Evolutionary conservation across 1,140 invertebrate genomes (phyloP).

Genomic region (Heliothis virescens): DNA sequence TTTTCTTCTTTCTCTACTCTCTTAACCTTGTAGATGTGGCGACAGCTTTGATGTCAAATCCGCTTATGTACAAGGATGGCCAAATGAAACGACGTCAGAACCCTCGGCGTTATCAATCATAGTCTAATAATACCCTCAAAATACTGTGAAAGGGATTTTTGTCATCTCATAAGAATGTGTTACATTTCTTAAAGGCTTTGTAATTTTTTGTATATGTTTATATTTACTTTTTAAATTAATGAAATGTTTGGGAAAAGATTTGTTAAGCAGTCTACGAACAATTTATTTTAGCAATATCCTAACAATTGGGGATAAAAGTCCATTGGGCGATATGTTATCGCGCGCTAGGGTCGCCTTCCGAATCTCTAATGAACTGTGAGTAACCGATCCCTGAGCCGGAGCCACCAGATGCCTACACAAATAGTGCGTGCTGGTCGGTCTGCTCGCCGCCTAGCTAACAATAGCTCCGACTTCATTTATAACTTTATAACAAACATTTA

Average conservation of each 20-base stretch:
- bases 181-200: neutral
- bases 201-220: too few relatives aligned
- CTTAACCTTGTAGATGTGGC: neutral
- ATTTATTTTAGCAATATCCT: slow-evolving; percentile 34
- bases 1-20: neutral
- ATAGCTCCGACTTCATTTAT: slow-evolving; percentile 35
- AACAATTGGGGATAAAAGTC: slow-evolving; percentile 30
- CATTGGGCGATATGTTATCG: slow-evolving; percentile 57
- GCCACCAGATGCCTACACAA: slow-evolving; percentile 31
- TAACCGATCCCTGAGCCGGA: slow-evolving; percentile 49
- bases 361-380: slow-evolving; percentile 64
- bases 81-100: slow-evolving; percentile 34
- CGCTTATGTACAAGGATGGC: slow-evolving; percentile 36
- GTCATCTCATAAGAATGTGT: slow-evolving; percentile 10
- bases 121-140: slow-evolving; percentile 11
- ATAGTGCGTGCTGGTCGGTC: neutral
- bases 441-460: slow-evolving; percentile 5
- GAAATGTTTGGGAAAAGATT: neutral
- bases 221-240: neutral
- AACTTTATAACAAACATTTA: slow-evolving; percentile 43
- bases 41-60: slow-evolving; percentile 38
- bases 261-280: slow-evolving; percentile 2
- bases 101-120: slow-evolving; percentile 32
- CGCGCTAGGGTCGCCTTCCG: slow-evolving; percentile 44
- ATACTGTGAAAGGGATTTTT: slow-evolving; percentile 26